A percentile compares a stretch with the other conserved stretches of the same genome.
phyloP scores from a whole-genome alignment of 64 coral and sea anemone genomes.

The Montipora cactus region DNA sequence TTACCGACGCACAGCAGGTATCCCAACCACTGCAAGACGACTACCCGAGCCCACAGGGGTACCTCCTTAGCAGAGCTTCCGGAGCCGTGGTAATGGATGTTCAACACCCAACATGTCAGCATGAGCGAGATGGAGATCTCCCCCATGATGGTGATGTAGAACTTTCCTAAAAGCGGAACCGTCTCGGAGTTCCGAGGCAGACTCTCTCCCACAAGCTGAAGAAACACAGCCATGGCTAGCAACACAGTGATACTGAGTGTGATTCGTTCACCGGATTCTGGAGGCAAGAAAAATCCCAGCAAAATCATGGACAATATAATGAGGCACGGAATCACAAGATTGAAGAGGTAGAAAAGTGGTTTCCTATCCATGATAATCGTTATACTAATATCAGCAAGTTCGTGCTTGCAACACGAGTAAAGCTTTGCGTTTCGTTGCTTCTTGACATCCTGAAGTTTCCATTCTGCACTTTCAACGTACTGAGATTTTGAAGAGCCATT shows the following conservation, averaged over 20 bases:
- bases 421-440: constrained; percentile 62
- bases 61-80: constrained; percentile 76
- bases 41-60: constrained; percentile 79
- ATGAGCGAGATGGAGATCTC: constrained; percentile 93
- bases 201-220: constrained; percentile 90
- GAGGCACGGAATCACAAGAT: constrained; percentile 80
- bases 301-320: constrained; percentile 80
- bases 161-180: constrained; percentile 75
- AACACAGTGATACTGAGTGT: constrained; percentile 86
- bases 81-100: constrained; percentile 91
- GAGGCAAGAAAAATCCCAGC: constrained; percentile 82
- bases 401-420: constrained; percentile 74
- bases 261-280: constrained; percentile 85
- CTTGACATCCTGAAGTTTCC: constrained; percentile 57
- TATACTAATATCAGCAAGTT: constrained; percentile 68
- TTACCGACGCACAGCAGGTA: constrained; percentile 79
- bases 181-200: constrained; percentile 88
- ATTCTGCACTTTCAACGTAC: constrained; percentile 87
- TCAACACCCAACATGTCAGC: constrained; percentile 88
- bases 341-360: constrained; percentile 88
- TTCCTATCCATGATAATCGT: constrained; percentile 73
- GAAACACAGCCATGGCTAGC: constrained; percentile 89
- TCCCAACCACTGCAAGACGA: constrained; percentile 85
- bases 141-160: constrained; percentile 93
- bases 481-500: constrained; percentile 67